Percentiles rank a stretch among this genome's conserved stretches.
Evolutionary conservation across 2,113 vertebrate genomes (phyloP).

Genomic region (Telmatochromis sp.): DNA sequence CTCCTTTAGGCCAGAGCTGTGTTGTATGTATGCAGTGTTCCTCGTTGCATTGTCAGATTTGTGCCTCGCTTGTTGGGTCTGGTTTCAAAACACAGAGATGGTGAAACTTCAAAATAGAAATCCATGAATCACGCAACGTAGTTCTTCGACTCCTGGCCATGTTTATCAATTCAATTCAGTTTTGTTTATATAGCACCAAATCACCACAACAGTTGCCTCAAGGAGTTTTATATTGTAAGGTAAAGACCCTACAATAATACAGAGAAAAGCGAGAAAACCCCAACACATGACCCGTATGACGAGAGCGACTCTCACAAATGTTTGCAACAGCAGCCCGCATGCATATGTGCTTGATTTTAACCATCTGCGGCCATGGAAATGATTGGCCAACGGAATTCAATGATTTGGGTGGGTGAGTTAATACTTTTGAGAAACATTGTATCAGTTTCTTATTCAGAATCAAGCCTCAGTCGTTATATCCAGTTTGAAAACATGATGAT

Average conservation of each 20-base stretch:
- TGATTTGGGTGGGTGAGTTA: neutral
- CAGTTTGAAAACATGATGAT: neutral
- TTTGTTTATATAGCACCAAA: neutral
- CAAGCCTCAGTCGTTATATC: neutral
- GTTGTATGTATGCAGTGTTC: neutral
- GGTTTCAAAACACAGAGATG: neutral
- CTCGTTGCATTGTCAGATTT: neutral
- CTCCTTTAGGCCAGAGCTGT: neutral
- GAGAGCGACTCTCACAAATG: neutral
- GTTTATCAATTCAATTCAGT: neutral
- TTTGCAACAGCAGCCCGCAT: neutral
- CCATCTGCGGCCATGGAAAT: neutral
- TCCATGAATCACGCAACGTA: neutral
- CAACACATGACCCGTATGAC: neutral
- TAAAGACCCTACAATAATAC: neutral
- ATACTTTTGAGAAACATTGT: neutral
- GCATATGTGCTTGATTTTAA: neutral
- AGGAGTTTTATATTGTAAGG: neutral
- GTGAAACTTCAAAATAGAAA: neutral
- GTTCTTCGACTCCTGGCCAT: neutral
- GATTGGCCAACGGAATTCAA: neutral
- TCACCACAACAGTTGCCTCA: neutral
- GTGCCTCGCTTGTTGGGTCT: neutral
- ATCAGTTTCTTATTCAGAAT: neutral
- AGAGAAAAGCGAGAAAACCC: neutral